These are phyloP conservation scores for Petrosia ficiformis DNA, from an alignment of 37 sponge, comb jelly and placozoan genomes.

Conservation along the genomic window DNA sequence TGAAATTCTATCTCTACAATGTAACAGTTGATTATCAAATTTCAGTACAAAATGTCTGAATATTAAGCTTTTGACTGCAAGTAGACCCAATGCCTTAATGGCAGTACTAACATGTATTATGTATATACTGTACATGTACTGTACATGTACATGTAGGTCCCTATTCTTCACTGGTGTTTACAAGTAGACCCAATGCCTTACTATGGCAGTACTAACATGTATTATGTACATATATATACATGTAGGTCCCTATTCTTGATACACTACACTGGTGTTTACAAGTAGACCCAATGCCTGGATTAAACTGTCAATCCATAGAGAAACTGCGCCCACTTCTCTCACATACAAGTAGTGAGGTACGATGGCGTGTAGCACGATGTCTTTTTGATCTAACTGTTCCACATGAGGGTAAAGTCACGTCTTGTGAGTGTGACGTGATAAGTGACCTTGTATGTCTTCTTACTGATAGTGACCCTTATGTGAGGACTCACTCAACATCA, in stretches of 20 bases:
- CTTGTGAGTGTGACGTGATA: constrained; percentile 23
- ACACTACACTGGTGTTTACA: constrained; percentile 90
- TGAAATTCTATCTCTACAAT: too few species aligned
- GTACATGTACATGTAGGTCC: too few species aligned
- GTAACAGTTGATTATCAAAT: too few species aligned
- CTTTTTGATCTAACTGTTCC: constrained; percentile 89
- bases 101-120: too few species aligned
- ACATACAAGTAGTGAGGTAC: constrained; percentile 22
- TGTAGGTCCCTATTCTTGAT: constrained; percentile 61
- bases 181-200: too few species aligned
- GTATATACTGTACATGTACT: too few species aligned
- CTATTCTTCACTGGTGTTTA: constrained; percentile 87
- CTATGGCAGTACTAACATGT: too few species aligned
- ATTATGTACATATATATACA: too few species aligned
- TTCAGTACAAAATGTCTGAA: background rate
- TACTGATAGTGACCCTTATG: constrained; percentile 44
- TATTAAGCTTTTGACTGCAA: too few species aligned
- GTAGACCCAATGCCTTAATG: too few species aligned
- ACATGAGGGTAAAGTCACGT: constrained; percentile 68
- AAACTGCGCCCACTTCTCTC: background rate
- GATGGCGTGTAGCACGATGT: constrained; percentile 87
- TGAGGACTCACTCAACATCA: constrained; percentile 77
- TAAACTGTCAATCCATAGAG: constrained; percentile 64
- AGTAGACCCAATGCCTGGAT: constrained; percentile 68
- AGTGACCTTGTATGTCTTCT: constrained; percentile 59